These are phyloP conservation scores for Timandra comae DNA, from an alignment of 2,888 invertebrate species.

Conservation along the genomic window DNA sequence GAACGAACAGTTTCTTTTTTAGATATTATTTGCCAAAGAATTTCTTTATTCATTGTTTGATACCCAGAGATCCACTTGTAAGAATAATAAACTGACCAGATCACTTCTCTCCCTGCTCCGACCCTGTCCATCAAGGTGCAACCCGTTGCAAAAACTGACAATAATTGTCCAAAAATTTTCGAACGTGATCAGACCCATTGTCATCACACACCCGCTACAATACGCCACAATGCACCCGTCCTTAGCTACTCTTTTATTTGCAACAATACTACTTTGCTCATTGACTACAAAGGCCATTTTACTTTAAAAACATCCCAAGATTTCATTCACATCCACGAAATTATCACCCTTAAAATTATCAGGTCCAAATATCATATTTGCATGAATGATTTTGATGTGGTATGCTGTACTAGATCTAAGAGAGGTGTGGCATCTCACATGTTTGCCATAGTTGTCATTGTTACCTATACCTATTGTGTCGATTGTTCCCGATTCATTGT, in stretches of 20 bases:
- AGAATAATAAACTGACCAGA: too few species aligned
- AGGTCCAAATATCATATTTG: conserved; percentile 4
- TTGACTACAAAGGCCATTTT: conserved; percentile 45
- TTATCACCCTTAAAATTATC: conserved; percentile 9
- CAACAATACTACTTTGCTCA: conserved; percentile 67
- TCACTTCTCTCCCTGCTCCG: conserved; percentile 25
- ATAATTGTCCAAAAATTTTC: conserved; percentile 73
- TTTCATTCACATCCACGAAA: conserved; percentile 9
- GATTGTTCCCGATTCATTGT: conserved; percentile 63
- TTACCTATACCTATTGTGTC: conserved; percentile 70
- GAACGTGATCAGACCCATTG: conserved; percentile 66
- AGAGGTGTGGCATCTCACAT: conserved; percentile 58
- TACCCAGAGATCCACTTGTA: too few species aligned
- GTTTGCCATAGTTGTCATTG: conserved; percentile 74
- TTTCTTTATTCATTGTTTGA: too few species aligned
- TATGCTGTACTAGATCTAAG: conserved; percentile 24
- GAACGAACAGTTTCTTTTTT: too few species aligned
- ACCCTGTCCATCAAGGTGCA: conserved; percentile 64
- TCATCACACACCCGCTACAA: conserved; percentile 72
- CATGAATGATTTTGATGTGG: conserved; percentile 7
- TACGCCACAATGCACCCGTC: conserved; percentile 64
- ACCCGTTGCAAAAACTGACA: conserved; percentile 71
- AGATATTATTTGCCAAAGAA: too few species aligned
- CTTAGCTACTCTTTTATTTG: conserved; percentile 70
- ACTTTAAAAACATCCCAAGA: conserved; percentile 12